Evolutionary conservation across 2,797 vertebrate genomes (phyloP), one percentile per base, ranked within the genome.

Genomic region (Emys orbicularis): DNA sequence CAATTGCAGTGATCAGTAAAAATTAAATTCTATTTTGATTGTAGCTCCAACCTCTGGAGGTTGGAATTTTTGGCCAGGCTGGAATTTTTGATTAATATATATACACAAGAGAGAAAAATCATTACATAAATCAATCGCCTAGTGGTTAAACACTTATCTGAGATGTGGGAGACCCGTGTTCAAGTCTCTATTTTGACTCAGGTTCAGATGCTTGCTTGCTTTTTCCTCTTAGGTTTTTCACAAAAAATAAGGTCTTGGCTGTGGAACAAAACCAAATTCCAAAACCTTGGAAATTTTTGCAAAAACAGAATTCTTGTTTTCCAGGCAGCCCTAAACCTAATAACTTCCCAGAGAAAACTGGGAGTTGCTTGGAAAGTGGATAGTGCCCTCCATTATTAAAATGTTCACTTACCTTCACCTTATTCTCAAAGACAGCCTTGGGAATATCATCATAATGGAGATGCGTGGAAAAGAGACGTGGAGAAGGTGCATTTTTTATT

Each of bases 391-490:
- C 27, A 5, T 8, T 74, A 12, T 57, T 18, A 57, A 52, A 44
- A 41, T 34, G 31, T 15, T 47, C n/a, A 87, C 97, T 93, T 74
- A 98, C 98, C 95, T 98, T 98, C 65, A 65, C 92, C 92, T 97
- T 98, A 18, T 95, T 97, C 74, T 96, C 91, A 86, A 96, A 53
- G 92, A 98, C 87, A 50, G 97, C 97, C 34, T 76, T 89, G 19
- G 97, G 98, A 56, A 98, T 85, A 47, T 97, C 92, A 80, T 98
- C 96, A 49, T 96, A 97, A 93, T 92, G 93, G 53, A 96, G 93
- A 37, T 98, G 97, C 83, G 96, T 97, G 85, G 94, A 44, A 91
- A 98, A 87, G 76, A 97, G 68, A 81, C 97, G 94, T 83, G 98
- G 98, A 4, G 97, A 97, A 37, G 95, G 92, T 7, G 93, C 79